phyloP scores from a whole-genome alignment of 1,140 invertebrate species.

The Drosophila jambulina region DNA sequence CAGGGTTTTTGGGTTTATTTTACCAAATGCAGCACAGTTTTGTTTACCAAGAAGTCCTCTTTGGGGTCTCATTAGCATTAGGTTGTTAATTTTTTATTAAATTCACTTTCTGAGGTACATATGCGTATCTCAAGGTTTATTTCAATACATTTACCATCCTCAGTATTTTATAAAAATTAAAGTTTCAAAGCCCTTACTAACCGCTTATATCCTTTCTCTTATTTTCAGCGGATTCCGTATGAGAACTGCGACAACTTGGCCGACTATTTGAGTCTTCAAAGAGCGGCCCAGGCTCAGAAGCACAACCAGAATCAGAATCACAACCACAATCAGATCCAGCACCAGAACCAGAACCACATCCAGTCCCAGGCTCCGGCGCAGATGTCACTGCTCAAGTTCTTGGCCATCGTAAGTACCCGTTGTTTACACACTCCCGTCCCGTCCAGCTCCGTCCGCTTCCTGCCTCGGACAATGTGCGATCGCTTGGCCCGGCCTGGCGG shows the following conservation, averaged over 20 bases:
- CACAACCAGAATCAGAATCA: constrained; percentile 11
- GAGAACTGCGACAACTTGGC: constrained; percentile 78
- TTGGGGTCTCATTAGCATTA: not conserved
- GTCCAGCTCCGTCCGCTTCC: constrained; percentile 47
- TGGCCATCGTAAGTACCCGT: constrained; percentile 87
- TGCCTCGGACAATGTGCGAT: constrained; percentile 70
- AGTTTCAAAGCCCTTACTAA: not conserved
- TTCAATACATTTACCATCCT: not conserved
- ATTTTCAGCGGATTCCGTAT: constrained; percentile 64
- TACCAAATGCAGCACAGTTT: constrained; percentile 3
- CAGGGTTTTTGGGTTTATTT: not conserved
- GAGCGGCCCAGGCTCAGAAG: constrained; percentile 56
- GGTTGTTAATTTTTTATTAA: not conserved
- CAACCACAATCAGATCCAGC: not conserved
- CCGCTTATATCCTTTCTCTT: constrained; percentile 23
- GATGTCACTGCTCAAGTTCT: constrained; percentile 88
- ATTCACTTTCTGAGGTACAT: not conserved
- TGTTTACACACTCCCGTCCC: constrained; percentile 11
- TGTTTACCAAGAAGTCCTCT: not conserved
- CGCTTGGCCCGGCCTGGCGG: constrained; percentile 56
- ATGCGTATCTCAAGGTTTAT: not conserved
- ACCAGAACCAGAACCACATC: constrained; percentile 18
- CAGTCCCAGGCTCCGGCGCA: constrained; percentile 58
- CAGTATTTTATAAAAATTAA: too few species aligned
- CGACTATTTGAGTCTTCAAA: constrained; percentile 77